Evolutionary conservation across 2,797 vertebrate species (phyloP).

Genomic region (Odontamblyopus lacepedii): DNA sequence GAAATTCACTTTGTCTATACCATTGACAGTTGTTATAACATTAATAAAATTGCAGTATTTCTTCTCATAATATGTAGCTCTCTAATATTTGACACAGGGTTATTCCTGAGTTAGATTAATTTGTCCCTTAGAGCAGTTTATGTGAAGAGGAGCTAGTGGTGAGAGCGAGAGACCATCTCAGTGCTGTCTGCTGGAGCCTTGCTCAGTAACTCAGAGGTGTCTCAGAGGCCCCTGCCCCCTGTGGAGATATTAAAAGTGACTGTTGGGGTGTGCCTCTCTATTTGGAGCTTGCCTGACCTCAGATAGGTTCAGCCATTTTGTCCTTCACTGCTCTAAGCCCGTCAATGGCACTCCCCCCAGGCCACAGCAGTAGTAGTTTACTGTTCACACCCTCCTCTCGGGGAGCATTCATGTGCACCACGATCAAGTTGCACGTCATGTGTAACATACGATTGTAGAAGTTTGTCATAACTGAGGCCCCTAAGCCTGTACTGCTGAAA

Average conservation of each 20-base stretch:
- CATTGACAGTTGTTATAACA: neutral
- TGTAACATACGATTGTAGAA: conserved; percentile 8
- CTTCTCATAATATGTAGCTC: neutral
- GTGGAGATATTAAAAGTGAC: conserved; percentile 16
- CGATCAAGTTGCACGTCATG: conserved; percentile 33
- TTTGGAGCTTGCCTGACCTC: conserved; percentile 68
- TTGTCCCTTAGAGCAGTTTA: neutral
- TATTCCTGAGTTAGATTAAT: neutral
- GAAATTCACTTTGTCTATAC: neutral
- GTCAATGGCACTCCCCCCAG: conserved; percentile 57
- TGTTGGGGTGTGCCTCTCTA: conserved; percentile 53
- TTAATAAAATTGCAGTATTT: neutral
- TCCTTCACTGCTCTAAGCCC: conserved; percentile 72
- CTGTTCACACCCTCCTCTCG: conserved; percentile 21
- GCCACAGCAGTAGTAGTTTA: conserved; percentile 37
- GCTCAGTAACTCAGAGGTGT: neutral
- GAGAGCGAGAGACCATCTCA: neutral
- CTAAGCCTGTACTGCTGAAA: conserved; percentile 35
- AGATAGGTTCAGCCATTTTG: conserved; percentile 79
- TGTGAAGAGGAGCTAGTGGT: neutral
- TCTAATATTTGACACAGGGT: too few relatives aligned
- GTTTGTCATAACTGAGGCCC: conserved; percentile 11
- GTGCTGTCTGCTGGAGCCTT: neutral
- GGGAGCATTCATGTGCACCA: conserved; percentile 36
- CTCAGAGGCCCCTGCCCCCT: neutral